A percentile compares a stretch with the other conserved stretches of the same genome.
phyloP scores from a whole-genome alignment of 2,797 vertebrate species.

The Sebastes elongatus region DNA sequence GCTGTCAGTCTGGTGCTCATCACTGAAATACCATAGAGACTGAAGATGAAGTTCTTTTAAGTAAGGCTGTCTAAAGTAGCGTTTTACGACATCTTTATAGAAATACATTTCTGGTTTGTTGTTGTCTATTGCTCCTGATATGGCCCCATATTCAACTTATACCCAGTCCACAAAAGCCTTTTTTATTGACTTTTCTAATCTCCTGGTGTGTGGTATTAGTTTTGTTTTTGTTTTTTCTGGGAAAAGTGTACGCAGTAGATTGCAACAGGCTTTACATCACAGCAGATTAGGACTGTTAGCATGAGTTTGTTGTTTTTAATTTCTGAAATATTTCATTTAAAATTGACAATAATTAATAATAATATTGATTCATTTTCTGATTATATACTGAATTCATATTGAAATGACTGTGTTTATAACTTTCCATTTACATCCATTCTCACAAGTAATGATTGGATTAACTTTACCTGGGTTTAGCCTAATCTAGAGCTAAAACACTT shows the following conservation, averaged over 20 bases:
- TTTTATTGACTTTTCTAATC: not conserved
- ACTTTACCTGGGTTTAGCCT: not conserved
- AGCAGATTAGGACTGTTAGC: not conserved
- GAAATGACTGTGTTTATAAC: too few species aligned
- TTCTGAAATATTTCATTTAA: not conserved
- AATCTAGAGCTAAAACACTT: not conserved
- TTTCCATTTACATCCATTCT: not conserved
- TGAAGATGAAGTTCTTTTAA: constrained; percentile 11
- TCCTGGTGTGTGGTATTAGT: not conserved
- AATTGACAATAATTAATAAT: not conserved
- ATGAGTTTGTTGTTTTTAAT: not conserved
- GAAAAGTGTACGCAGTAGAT: not conserved
- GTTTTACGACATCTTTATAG: not conserved
- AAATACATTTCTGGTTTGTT: not conserved
- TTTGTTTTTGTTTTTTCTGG: not conserved
- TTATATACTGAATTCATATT: too few species aligned
- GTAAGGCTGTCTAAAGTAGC: not conserved
- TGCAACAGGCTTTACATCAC: not conserved
- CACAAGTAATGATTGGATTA: not conserved
- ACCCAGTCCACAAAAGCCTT: not conserved
- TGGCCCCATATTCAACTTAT: not conserved
- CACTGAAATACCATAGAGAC: constrained; percentile 26
- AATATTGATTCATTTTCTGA: not conserved
- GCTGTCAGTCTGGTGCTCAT: constrained; percentile 40
- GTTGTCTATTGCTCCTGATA: not conserved